Evolutionary conservation across 2,113 vertebrate genomes (phyloP), one percentile per base, ranked within the genome.

Genomic region (Dasyurus viverrinus): DNA sequence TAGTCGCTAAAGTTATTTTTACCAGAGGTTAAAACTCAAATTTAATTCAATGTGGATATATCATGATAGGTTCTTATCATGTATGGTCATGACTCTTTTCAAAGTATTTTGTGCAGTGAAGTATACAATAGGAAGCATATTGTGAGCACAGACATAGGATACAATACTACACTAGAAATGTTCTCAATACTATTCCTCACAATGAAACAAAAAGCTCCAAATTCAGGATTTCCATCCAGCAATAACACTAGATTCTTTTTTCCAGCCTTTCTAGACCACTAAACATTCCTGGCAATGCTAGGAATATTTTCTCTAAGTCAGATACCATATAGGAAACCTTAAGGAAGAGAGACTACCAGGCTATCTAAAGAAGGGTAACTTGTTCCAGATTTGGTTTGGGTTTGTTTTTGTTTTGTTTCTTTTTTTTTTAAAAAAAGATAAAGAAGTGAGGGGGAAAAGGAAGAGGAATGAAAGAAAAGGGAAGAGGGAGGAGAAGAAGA

Each of bases 11-110:
- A 94, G 95, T 93, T 97, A 96, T 95, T 96, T 96, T 96, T 96
- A 96, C 90, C 91, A 91, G 96, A 97, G 93, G 54, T 89, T 93
- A 94, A 95, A 97, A 95, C 96, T 97, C 95, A 97, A 97, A 96
- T 90, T 48, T 84, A 94, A 96, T 93, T 94, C 91, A 42, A 90
- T 93, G 60, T 94, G n/a, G n/a, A 84, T 96, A 94, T 54, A 19
- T 95, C 92, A 97, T 54, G 92, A 89, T 90, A 97, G 68, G 7
- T 84, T 84, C 27, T 95, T 53, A 94, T 95, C 94, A 89, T 92
- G 93, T 91, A 90, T 94, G 93, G 91, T 96, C 50, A 95, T 25
- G 19, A 93, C 96, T 76, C 53, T 89, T 94, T 53, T 91, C 95
- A 93, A 91, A 92, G 27, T 90, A 89, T 76, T 95, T 42, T 60